Base-by-base conservation (phyloP, 35 echinoderm and acorn worm species). In the Eucidaris tribuloides region DNA sequence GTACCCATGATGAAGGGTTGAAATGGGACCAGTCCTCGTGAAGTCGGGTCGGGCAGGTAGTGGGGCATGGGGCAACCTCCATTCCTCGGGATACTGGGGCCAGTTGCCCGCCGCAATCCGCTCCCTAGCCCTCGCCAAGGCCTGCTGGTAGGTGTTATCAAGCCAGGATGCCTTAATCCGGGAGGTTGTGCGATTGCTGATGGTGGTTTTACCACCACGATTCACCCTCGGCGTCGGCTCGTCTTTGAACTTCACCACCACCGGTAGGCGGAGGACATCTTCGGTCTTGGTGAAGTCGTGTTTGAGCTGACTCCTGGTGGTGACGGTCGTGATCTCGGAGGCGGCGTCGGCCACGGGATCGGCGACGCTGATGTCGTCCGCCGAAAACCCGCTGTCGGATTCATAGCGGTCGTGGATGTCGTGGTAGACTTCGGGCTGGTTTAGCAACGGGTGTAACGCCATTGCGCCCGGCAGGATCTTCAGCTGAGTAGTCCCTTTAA, bases 1-100 rank as follows among this genome's bases (percentile, higher is more conserved):
- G 63, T 79, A 65, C 2, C 64, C 32, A 2, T 45, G 9, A 17
- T 6, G 20, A 45, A 62, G 40, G 0, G 33, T n/a, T 28, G 55
- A 15, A 27, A 76, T 37, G 2, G 82, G 65, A 45, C 60, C 23
- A 24, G 62, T 87, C 68, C 93, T 78, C 2, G 93, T 88, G 13
- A 84, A 88, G 60, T 96, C 93, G 15, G 93, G 93, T 79, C 89
- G 74, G 9, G 93, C 89, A 38, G 93, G 93, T 31, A 80, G 77
- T 19, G 93, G 89, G 0, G 93, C 93, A 38, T 88, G 46, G 13
- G 89, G 93, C 41, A 92, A 71, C 34, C 93, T 71, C 93, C 93
- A 96, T 58, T 96, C 93, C 81, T 92, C 89, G 28, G 89, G 52
- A 7, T 71, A 50, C 52, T 85, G 62, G 45, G 93, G 93, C 13